Percentiles rank a stretch among this genome's conserved stretches.
Conservation (phyloP, 2,888 invertebrate genomes). For the Drosophila sordidula region DNA sequence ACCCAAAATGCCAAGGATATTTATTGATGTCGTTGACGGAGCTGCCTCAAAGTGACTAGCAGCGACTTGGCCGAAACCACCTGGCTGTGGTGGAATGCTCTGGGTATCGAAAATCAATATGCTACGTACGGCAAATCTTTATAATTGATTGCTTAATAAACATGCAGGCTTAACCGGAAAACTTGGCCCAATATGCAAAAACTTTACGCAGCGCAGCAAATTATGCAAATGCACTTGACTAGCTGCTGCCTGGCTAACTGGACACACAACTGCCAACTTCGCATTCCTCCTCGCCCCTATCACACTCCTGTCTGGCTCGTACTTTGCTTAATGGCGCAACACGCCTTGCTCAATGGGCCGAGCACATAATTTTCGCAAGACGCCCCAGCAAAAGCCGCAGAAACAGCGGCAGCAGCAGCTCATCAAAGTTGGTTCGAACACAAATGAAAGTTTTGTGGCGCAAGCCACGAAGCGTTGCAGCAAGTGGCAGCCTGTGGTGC, state of each 20-base stretch:
- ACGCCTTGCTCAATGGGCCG: slow-evolving; percentile 68
- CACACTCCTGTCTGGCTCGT: slow-evolving; percentile 17
- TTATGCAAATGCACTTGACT: slow-evolving; percentile 75
- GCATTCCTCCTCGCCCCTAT: slow-evolving; percentile 4
- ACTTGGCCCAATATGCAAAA: slow-evolving; percentile 66
- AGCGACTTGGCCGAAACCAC: slow-evolving; percentile 26
- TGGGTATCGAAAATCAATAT: slow-evolving; percentile 56
- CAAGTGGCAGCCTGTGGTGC: slow-evolving; percentile 35
- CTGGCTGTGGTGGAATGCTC: slow-evolving; percentile 6
- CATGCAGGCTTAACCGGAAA: slow-evolving; percentile 54
- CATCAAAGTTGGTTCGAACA: slow-evolving; percentile 77
- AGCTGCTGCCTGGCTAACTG: slow-evolving; percentile 19
- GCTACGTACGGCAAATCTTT: slow-evolving; percentile 33
- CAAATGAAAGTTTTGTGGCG: slow-evolving; percentile 72
- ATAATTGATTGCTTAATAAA: slow-evolving; percentile 76
- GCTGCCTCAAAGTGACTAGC: slow-evolving; percentile 24
- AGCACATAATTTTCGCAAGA: slow-evolving; percentile 64
- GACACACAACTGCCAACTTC: slow-evolving; percentile 13
- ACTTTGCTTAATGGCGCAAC: slow-evolving; percentile 65
- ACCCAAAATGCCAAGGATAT: slow-evolving; percentile 34
- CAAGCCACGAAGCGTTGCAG: slow-evolving; percentile 43
- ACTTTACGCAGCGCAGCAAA: slow-evolving; percentile 63
- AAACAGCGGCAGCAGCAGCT: slow-evolving; percentile 37
- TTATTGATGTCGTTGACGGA: slow-evolving; percentile 20
- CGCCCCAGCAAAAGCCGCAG: slow-evolving; percentile 23